These are phyloP conservation scores for Protosalanx chinensis DNA, from an alignment of 2,797 vertebrate species.

Conservation along the genomic window DNA sequence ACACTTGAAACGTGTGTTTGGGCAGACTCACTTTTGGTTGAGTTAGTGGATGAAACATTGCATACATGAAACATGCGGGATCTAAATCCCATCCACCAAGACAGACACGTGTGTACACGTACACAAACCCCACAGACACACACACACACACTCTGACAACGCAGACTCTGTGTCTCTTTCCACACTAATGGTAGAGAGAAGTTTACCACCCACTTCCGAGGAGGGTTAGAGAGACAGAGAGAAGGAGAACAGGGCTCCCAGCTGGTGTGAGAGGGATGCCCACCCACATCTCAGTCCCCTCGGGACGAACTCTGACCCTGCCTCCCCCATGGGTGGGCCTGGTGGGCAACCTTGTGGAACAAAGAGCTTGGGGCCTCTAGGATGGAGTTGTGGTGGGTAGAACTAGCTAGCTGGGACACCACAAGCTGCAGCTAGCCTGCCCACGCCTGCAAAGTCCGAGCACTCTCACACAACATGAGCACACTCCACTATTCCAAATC, in stretches of 20 bases:
- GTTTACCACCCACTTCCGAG: conserved; percentile 36
- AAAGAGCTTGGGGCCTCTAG: not conserved
- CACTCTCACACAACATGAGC: not conserved
- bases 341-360: conserved; percentile 8
- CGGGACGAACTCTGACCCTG: conserved; percentile 34
- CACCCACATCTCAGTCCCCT: conserved; percentile 34
- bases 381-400: conserved; percentile 6
- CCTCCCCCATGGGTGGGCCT: conserved; percentile 13
- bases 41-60: not conserved
- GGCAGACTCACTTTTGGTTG: too few relatives aligned
- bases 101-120: not conserved
- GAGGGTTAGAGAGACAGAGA: conserved; percentile 36
- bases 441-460: conserved; percentile 1
- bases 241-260: conserved; percentile 14
- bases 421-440: not conserved
- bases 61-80: not conserved
- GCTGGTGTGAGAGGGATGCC: conserved; percentile 33
- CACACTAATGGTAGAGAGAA: conserved; percentile 9
- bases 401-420: conserved; percentile 2
- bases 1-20: not conserved
- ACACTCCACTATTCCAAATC: conserved; percentile 3
- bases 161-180: conserved; percentile 2
- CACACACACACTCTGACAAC: not conserved
- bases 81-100: not conserved
- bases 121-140: not conserved